A percentile compares a stretch with the other conserved stretches of the same genome.
Evolutionary conservation across 2,797 vertebrate species (phyloP).

Genomic region (Chaetodon trifasciatus): DNA sequence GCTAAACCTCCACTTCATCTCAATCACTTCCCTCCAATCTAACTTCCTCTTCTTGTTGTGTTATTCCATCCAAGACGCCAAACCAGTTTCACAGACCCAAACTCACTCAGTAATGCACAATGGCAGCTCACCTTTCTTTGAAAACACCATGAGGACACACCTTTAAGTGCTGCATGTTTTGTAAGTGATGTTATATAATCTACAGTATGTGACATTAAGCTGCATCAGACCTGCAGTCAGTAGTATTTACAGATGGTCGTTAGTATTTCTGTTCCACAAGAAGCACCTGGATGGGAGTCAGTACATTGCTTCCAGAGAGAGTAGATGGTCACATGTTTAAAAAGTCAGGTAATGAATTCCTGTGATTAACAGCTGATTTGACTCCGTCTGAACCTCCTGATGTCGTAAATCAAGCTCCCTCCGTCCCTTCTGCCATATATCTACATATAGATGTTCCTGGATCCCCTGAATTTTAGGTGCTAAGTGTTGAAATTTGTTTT

Average conservation of each 20-base stretch:
- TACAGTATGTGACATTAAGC: background rate
- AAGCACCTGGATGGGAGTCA: background rate
- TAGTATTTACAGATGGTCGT: background rate
- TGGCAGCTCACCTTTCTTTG: background rate
- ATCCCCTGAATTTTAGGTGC: background rate
- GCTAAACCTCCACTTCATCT: no score
- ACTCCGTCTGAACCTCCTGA: background rate
- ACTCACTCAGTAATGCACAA: background rate
- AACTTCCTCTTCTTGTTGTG: background rate
- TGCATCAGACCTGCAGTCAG: background rate
- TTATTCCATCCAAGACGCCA: background rate
- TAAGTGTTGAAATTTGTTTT: background rate
- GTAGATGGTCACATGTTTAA: background rate
- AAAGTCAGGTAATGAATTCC: background rate
- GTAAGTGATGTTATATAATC: background rate
- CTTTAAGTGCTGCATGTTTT: background rate
- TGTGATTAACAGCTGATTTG: slow-evolving; percentile 1
- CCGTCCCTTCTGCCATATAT: background rate
- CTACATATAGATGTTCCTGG: background rate
- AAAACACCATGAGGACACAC: background rate
- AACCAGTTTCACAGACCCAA: background rate
- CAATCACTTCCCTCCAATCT: no score
- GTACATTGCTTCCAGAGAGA: background rate
- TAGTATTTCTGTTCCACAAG: background rate
- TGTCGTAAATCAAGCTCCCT: background rate